Evolutionary conservation across 2,113 vertebrate species (phyloP).

Genomic region (Mormoops blainvillei): DNA sequence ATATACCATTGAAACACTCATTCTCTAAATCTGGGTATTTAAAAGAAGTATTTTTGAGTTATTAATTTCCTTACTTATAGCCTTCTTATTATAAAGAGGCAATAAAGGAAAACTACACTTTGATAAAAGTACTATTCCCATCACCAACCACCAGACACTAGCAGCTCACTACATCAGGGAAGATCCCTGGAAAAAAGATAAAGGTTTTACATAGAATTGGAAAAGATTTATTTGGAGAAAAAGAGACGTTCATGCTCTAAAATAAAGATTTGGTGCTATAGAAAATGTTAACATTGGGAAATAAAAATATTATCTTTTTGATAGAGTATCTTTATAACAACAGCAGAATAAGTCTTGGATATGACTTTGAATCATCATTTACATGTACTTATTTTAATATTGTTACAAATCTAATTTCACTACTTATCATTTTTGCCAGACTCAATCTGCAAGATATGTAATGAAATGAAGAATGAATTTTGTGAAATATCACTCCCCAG

Average conservation of each 20-base stretch:
- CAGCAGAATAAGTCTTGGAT: background rate
- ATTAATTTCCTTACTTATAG: background rate
- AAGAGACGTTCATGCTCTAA: background rate
- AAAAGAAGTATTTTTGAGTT: background rate
- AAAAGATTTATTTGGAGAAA: background rate
- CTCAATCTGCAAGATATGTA: background rate
- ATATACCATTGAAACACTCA: background rate
- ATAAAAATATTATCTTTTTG: background rate
- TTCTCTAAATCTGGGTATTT: background rate
- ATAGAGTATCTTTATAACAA: background rate
- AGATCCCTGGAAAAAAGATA: background rate
- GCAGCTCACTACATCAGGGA: background rate
- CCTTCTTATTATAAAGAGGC: background rate
- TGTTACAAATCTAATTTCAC: background rate
- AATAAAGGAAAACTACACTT: background rate
- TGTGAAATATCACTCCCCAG: background rate
- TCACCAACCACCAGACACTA: background rate
- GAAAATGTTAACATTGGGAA: background rate
- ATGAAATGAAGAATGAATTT: background rate
- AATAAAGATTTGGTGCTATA: background rate
- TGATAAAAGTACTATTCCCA: background rate
- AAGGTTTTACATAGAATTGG: background rate
- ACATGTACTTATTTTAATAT: background rate
- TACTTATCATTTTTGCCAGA: background rate
- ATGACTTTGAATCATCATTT: background rate